These are phyloP conservation scores for Staurois parvus DNA, from an alignment of 2,797 vertebrate species.

Conservation along the genomic window DNA sequence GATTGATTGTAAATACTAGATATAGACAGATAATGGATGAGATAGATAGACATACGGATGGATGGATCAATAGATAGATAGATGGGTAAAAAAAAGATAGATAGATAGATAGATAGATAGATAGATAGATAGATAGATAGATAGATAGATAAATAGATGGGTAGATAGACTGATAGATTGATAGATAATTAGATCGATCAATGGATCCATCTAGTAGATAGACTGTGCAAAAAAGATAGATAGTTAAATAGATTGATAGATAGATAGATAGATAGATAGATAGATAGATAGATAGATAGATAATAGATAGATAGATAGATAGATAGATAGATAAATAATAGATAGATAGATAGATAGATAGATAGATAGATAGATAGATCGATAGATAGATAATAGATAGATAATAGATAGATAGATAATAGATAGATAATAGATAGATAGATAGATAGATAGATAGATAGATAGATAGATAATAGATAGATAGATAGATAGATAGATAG, in stretches of 20 bases:
- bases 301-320: not conserved
- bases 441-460: constrained; percentile 18
- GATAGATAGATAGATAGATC: not conserved
- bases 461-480: not conserved
- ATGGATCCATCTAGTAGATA: too few species aligned
- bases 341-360: not conserved
- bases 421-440: constrained; percentile 28
- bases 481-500: too few species aligned
- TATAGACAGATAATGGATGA: too few species aligned
- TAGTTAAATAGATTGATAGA: constrained; percentile 24
- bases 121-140: constrained; percentile 23
- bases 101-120: not conserved
- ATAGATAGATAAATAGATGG: constrained; percentile 4
- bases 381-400: too few species aligned
- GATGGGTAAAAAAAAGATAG: too few species aligned
- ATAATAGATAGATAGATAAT: not conserved
- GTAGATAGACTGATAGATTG: too few species aligned
- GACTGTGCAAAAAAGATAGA: too few species aligned
- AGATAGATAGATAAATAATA: not conserved
- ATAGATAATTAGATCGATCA: not conserved
- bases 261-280: not conserved
- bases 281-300: too few species aligned
- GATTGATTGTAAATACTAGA: too few species aligned
- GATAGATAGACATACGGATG: constrained; percentile 27
- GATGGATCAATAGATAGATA: not conserved